These are phyloP conservation scores for Labia minor DNA, from an alignment of 2,888 invertebrate species.

Conservation along the genomic window DNA sequence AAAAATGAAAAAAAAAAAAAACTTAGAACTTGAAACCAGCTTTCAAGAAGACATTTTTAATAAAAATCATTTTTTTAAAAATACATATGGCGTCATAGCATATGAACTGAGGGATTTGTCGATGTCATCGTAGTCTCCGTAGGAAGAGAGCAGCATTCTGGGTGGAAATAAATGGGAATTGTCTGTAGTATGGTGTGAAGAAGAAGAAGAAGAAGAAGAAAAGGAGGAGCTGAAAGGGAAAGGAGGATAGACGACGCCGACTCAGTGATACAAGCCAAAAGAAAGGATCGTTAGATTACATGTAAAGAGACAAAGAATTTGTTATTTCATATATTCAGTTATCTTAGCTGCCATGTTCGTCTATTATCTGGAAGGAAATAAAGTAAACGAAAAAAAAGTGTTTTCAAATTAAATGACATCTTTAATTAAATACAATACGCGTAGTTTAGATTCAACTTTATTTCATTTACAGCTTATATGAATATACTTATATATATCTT, in stretches of 20 bases:
- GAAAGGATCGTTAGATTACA: constrained; percentile 2
- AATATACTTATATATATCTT: no score
- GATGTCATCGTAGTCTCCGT: constrained; percentile 13
- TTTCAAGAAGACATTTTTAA: neutral
- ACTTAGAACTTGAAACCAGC: neutral
- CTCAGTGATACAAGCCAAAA: no score
- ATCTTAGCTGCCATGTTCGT: no score
- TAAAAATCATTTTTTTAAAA: neutral
- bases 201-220: neutral
- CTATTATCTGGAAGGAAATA: no score
- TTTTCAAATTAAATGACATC: no score
- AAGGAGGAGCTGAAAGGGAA: neutral
- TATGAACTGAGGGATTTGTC: neutral
- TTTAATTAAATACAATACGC: no score
- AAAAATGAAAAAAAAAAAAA: neutral
- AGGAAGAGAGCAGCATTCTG: neutral
- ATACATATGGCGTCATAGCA: neutral
- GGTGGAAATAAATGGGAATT: neutral
- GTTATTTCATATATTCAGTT: neutral
- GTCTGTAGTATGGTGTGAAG: neutral
- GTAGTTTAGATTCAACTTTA: no score
- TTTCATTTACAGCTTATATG: no score
- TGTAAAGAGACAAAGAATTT: neutral
- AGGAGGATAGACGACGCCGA: no score
- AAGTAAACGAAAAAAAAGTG: no score